Conservation (phyloP, 2,888 invertebrate species). For the Apamea monoglypha region DNA sequence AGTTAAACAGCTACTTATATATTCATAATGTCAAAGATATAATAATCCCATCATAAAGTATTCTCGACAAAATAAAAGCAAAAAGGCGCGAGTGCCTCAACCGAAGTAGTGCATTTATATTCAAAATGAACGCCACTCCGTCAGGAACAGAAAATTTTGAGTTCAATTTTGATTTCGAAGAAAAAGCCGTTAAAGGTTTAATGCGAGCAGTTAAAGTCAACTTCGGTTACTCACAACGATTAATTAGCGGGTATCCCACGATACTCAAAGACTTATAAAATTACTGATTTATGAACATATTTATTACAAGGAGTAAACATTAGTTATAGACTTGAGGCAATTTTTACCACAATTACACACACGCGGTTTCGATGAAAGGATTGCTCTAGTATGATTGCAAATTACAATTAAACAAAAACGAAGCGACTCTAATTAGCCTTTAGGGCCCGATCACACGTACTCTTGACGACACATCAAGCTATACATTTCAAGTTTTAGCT, state of each 20-base stretch:
- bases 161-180: slow-evolving; percentile 71
- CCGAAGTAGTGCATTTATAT: slow-evolving; percentile 58
- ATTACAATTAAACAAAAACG: neutral
- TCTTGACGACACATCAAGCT: too few species aligned
- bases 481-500: neutral
- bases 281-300: slow-evolving; percentile 40
- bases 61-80: slow-evolving; percentile 32
- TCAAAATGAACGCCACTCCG: slow-evolving; percentile 48
- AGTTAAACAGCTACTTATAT: slow-evolving; percentile 46
- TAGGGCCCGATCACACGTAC: neutral
- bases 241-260: slow-evolving; percentile 57
- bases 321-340: neutral
- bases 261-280: slow-evolving; percentile 16
- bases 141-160: slow-evolving; percentile 53
- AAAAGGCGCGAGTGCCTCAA: slow-evolving; percentile 8
- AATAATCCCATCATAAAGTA: slow-evolving; percentile 33
- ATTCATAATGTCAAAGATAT: slow-evolving; percentile 45
- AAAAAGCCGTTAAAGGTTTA: slow-evolving; percentile 70
- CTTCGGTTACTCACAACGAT: slow-evolving; percentile 49
- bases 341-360: neutral
- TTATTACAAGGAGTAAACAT: slow-evolving; percentile 2
- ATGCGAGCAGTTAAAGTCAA: slow-evolving; percentile 46
- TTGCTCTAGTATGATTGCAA: neutral
- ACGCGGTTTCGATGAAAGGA: neutral
- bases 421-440: neutral